These are phyloP conservation scores for Eilema griseolum DNA, from an alignment of 2,888 invertebrate species.

Conservation along the genomic window DNA sequence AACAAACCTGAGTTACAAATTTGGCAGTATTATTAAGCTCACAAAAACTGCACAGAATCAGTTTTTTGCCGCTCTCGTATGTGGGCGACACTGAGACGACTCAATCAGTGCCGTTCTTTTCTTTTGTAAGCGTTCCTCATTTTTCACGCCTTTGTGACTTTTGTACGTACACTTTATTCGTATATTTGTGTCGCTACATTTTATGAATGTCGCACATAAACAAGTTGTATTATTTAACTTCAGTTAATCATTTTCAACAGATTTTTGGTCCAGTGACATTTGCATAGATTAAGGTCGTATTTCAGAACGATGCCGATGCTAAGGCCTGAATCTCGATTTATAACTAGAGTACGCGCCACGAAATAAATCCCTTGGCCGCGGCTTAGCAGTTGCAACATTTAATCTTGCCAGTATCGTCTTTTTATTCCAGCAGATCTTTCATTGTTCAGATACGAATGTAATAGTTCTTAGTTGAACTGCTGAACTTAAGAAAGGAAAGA, in stretches of 20 bases:
- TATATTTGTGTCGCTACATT: not conserved
- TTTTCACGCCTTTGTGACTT: conserved; percentile 47
- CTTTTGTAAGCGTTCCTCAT: conserved; percentile 45
- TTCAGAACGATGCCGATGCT: no score
- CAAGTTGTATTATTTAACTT: not conserved
- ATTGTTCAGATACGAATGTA: no score
- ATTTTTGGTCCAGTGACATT: not conserved
- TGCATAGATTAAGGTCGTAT: not conserved
- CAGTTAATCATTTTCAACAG: conserved; percentile 1
- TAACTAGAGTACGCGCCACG: no score
- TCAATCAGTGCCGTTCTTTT: conserved; percentile 32
- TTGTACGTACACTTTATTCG: conserved; percentile 14
- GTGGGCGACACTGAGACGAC: conserved; percentile 39
- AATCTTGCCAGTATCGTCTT: no score
- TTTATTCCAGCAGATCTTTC: no score
- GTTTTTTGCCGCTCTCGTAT: conserved; percentile 26
- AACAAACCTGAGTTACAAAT: not conserved
- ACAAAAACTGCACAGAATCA: conserved; percentile 32
- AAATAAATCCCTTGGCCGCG: no score
- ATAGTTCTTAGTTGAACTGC: no score
- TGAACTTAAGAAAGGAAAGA: no score
- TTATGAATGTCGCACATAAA: conserved; percentile 8
- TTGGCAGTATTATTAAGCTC: not conserved
- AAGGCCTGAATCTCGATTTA: no score
- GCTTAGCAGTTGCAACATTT: no score